Conservation (phyloP, 2,888 invertebrate species). For the Habrosyne pyritoides region DNA sequence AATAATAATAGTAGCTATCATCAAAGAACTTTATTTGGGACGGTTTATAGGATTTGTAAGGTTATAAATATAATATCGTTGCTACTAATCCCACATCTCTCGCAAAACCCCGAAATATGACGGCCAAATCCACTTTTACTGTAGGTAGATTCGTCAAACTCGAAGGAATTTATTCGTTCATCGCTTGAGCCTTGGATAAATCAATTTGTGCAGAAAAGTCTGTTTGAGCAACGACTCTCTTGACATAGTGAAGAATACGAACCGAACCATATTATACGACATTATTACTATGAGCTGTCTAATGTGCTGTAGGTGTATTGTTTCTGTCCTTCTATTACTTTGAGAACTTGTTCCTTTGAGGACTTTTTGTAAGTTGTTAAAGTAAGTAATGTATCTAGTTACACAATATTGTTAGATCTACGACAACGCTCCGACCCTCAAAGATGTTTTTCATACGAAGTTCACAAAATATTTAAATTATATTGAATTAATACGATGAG, state of each 20-base stretch:
- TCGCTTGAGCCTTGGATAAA: constrained; percentile 27
- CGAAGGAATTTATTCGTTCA: constrained; percentile 10
- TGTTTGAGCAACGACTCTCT: constrained; percentile 20
- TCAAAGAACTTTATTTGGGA: constrained; percentile 15
- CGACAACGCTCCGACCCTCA: neutral
- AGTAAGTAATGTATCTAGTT: neutral
- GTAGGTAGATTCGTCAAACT: constrained; percentile 15
- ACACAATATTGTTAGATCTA: neutral
- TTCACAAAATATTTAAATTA: too few species aligned
- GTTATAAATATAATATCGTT: constrained; percentile 24
- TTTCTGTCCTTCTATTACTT: constrained; percentile 4
- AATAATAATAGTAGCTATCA: neutral
- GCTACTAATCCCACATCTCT: constrained; percentile 20
- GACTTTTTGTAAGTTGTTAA: neutral
- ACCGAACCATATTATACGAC: neutral
- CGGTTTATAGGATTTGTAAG: constrained; percentile 20
- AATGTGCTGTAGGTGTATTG: neutral
- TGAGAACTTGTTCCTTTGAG: neutral
- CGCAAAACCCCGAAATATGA: constrained; percentile 21
- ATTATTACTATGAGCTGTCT: neutral
- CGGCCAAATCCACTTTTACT: constrained; percentile 30
- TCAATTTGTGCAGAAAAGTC: constrained; percentile 27
- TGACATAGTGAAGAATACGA: neutral
- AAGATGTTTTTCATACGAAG: neutral
- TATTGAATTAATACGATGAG: neutral